These are phyloP conservation scores for Rhizoglyphus robini DNA, from an alignment of 1,140 invertebrate genomes.

Conservation along the genomic window DNA sequence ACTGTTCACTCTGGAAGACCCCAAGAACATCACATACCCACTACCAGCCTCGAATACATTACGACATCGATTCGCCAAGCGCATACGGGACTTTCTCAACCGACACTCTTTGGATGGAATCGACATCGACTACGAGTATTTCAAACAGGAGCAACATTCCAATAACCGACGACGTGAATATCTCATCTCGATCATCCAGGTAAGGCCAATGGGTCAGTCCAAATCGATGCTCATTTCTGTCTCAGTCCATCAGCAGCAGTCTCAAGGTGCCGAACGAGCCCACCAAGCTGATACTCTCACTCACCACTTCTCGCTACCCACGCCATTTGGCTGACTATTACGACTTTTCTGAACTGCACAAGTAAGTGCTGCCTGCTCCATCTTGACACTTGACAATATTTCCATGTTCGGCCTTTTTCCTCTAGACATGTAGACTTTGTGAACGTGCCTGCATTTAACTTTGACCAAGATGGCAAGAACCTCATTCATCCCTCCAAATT, in stretches of 20 bases:
- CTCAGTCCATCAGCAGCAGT: neutral
- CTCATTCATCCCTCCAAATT: constrained; percentile 21
- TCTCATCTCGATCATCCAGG: constrained; percentile 7
- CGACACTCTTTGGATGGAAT: constrained; percentile 22
- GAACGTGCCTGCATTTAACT: constrained; percentile 23
- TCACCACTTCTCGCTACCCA: constrained; percentile 18
- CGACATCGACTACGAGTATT: constrained; percentile 23
- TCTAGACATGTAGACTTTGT: constrained; percentile 21
- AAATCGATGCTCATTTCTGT: neutral
- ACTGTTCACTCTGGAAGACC: constrained; percentile 9
- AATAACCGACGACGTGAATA: neutral
- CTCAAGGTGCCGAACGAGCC: neutral
- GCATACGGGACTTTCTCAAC: constrained; percentile 19
- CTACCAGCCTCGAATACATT: neutral
- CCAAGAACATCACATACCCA: constrained; percentile 6
- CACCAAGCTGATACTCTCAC: neutral
- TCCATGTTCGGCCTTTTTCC: neutral
- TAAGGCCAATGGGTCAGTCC: neutral
- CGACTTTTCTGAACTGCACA: constrained; percentile 19
- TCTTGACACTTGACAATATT: too few species aligned
- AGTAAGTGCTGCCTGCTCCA: constrained; percentile 8
- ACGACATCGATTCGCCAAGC: constrained; percentile 17
- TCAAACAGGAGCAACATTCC: constrained; percentile 2
- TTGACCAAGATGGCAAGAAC: constrained; percentile 16
- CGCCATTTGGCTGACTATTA: constrained; percentile 18